Conservation (phyloP, 2,113 vertebrate species). For the Panurus biarmicus region DNA sequence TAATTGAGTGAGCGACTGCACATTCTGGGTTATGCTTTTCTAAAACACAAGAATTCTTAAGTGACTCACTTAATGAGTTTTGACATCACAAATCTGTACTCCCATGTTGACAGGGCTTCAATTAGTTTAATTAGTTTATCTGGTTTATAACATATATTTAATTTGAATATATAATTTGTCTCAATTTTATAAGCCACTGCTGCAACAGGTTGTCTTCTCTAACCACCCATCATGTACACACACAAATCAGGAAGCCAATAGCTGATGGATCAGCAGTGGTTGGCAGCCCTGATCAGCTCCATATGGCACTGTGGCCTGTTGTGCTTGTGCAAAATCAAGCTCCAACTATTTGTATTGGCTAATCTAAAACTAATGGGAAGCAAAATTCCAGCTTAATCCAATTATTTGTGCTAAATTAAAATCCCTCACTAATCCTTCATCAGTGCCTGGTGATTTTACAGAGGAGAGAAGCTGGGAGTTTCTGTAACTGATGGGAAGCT, state of each 20-base stretch:
- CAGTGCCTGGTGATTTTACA: background rate
- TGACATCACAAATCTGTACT: background rate
- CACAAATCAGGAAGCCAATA: background rate
- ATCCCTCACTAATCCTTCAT: constrained; percentile 26
- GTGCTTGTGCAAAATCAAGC: background rate
- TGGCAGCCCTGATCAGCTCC: background rate
- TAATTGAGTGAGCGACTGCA: background rate
- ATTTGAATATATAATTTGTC: background rate
- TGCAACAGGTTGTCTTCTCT: background rate
- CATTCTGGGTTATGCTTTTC: background rate
- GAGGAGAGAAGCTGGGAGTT: background rate
- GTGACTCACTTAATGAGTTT: background rate
- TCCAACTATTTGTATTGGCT: background rate
- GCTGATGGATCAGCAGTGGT: background rate
- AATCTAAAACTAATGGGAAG: background rate
- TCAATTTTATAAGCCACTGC: background rate
- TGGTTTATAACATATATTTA: background rate
- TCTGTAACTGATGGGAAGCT: background rate
- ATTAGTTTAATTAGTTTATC: background rate
- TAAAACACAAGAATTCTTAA: background rate
- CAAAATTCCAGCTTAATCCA: constrained; percentile 25
- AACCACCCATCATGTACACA: background rate
- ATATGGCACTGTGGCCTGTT: background rate
- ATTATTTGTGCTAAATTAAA: constrained; percentile 42
- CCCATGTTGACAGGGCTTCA: background rate